Conservation (phyloP, 2,797 vertebrate genomes). For the Kryptopterus vitreolus region DNA sequence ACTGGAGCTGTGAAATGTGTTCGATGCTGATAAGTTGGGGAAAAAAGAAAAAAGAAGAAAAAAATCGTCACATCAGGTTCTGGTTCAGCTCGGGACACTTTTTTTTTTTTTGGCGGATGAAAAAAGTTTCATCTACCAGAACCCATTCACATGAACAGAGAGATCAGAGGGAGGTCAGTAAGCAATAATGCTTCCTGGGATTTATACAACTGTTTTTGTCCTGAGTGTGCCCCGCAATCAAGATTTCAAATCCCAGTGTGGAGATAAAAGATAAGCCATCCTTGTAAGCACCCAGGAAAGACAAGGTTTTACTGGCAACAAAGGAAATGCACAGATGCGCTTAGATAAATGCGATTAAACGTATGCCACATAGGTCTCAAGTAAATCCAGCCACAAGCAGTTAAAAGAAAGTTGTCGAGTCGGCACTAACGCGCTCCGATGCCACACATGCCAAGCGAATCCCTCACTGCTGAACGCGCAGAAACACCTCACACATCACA, state of each 20-base stretch:
- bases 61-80: background rate
- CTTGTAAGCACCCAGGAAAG: constrained; percentile 23
- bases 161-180: constrained; percentile 19
- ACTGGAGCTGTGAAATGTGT: background rate
- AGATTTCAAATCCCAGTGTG: constrained; percentile 25
- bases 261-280: constrained; percentile 27
- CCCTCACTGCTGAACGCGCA: constrained; percentile 21
- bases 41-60: background rate
- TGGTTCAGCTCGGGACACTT: background rate
- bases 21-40: background rate
- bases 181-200: constrained; percentile 1
- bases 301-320: constrained; percentile 2
- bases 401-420: constrained; percentile 33
- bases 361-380: constrained; percentile 11
- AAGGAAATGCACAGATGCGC: constrained; percentile 23
- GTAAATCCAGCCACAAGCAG: constrained; percentile 17
- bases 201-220: constrained; percentile 29
- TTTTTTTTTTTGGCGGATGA: background rate
- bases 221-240: constrained; percentile 6
- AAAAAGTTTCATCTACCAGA: background rate
- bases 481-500: background rate
- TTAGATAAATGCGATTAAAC: constrained; percentile 44
- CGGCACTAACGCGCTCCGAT: constrained; percentile 26
- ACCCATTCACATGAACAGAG: background rate
- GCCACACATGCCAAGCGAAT: constrained; percentile 10